Percentiles rank a stretch among this genome's conserved stretches.
Evolutionary conservation across 2,797 vertebrate species (phyloP).

Genomic region (Antrozous pallidus): DNA sequence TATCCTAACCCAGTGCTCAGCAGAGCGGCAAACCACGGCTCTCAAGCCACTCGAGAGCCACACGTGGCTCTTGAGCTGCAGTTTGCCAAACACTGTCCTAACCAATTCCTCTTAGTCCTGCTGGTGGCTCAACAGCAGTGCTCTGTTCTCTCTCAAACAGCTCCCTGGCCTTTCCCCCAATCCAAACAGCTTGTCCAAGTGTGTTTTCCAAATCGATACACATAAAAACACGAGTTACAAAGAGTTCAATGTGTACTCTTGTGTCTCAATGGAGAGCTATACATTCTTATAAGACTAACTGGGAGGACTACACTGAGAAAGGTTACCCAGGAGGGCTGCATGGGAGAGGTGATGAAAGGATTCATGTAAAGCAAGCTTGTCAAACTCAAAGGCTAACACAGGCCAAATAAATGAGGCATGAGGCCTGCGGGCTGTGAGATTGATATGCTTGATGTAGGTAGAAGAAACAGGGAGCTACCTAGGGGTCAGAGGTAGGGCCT

Average conservation of each 20-base stretch:
- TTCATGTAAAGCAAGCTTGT: not conserved
- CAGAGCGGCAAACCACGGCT: no score
- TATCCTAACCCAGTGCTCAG: not conserved
- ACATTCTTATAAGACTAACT: not conserved
- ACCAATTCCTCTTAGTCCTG: not conserved
- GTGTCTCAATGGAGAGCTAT: accelerated
- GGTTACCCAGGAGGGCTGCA: not conserved
- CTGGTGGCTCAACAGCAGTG: not conserved
- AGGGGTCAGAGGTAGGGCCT: not conserved
- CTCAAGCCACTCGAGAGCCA: no score
- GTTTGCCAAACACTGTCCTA: no score
- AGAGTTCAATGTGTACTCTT: not conserved
- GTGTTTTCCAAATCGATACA: not conserved
- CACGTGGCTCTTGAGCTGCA: no score
- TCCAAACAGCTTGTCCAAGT: not conserved
- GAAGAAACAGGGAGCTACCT: not conserved
- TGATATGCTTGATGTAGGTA: not conserved
- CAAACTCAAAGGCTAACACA: no score
- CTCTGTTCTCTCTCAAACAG: not conserved
- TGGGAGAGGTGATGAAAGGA: not conserved
- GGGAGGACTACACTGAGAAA: not conserved
- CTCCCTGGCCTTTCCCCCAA: not conserved
- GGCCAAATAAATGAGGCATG: no score
- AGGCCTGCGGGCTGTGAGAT: no score
- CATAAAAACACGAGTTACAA: not conserved